Base-by-base conservation (phyloP, 64 coral and sea anemone species). In the Dendronephthya gigantea region DNA sequence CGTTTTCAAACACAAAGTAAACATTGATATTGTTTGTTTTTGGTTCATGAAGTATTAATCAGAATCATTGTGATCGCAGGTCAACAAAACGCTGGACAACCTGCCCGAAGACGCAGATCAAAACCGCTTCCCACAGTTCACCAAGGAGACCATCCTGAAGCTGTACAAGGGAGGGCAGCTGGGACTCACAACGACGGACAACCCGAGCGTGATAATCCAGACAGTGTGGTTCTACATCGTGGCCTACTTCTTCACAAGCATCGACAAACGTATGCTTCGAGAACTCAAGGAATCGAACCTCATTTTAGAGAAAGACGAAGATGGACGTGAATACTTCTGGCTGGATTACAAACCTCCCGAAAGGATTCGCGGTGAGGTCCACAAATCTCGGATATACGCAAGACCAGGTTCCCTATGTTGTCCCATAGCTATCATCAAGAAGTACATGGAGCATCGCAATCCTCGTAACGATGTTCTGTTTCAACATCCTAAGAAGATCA, bases 221-320 rank as follows among this genome's bases (percentile, higher is more conserved):
- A 79, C 72, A 28, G 72, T 79, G 9, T 79, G 72, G 72, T 79
- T 79, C 72, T 79, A 79, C 29, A 79, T 79, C 9, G 72, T 79
- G 0, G 19, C 72, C 28, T 79, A 79, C 72, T 79, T 79, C 36
- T 79, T 79, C 12, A 79, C 72, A 34, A 79, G 36, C 36, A 79
- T 79, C 17, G 72, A 79, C 22, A 79, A 79, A 39, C 31, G 72
- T 34, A 31, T 79, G 72, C 72, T 79, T 15, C 72, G 72, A 15
- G 32, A 79, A 33, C 72, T 79, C 32, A 79, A 34, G 15, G 72
- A 79, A 36, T 79, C 72, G 15, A 79, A 36, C 9, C 72, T 79
- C 4, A 39, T 79, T 8, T 33, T 79, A 5, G 72, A 6, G 7
- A 79, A 79, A 39, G 72, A 79, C 16, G 72, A 79, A 79, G 15